A percentile compares a stretch with the other conserved stretches of the same genome.
Evolutionary conservation across 2,113 vertebrate species (phyloP).

Genomic region (Gambusia affinis): DNA sequence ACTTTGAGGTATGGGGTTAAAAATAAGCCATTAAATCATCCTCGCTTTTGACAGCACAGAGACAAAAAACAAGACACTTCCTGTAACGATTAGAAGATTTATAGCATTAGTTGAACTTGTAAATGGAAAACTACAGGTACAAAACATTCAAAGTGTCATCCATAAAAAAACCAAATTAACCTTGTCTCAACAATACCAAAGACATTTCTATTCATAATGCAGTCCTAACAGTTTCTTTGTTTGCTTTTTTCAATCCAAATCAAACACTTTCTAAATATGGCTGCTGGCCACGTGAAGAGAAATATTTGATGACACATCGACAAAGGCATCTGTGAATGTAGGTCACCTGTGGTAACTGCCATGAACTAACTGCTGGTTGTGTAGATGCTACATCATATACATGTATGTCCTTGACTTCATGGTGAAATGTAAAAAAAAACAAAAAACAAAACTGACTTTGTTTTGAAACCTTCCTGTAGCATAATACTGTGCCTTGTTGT

Average conservation of each 20-base stretch:
- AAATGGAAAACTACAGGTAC: background rate
- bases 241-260: background rate
- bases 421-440: background rate
- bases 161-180: background rate
- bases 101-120: background rate
- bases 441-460: background rate
- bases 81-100: background rate
- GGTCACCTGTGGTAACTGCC: background rate
- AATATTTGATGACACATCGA: background rate
- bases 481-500: constrained; percentile 31
- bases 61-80: background rate
- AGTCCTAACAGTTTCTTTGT: background rate
- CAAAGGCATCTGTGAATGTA: background rate
- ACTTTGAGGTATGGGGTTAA: background rate
- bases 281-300: background rate
- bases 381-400: background rate
- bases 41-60: background rate
- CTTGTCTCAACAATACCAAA: background rate
- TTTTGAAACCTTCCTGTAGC: background rate
- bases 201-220: background rate
- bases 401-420: background rate
- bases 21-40: background rate
- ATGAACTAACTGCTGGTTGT: background rate
- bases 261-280: background rate
- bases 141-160: background rate